Base-by-base conservation (phyloP, 2,797 vertebrate species). In the Spinibarbus caldwelli region DNA sequence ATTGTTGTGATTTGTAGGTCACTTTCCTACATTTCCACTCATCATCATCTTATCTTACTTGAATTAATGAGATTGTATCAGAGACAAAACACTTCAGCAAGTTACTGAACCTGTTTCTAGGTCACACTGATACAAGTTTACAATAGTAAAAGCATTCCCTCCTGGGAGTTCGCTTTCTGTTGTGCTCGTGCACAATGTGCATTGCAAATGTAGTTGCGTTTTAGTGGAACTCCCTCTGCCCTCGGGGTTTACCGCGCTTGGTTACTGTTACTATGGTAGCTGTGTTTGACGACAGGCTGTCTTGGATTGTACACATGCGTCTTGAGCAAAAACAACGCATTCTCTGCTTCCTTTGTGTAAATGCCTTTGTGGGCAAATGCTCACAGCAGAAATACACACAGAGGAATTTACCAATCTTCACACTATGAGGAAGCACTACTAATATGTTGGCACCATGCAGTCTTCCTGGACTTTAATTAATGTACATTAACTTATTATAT, bases 181-280 rank as follows among this genome's bases (percentile, higher is more conserved):
- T 59, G 52, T 62, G 68, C 52, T 9, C 21, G 5, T 82, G 49
- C 49, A 70, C 78, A 49, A 67, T 67, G n/a, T n/a, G n/a, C n/a
- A n/a, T n/a, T n/a, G n/a, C n/a, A n/a, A n/a, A n/a, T n/a, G 2
- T 29, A 31, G 82, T 36, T 67, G 64, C 2, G 19, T 57, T 87
- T 47, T 47, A 52, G 78, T 45, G 72, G 17, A 80, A 71, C 83
- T 62, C 59, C 71, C 45, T 79, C 43, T 29, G 70, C 73, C 77
- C 57, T 36, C 15, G 15, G 75, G 70, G 57, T 67, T 75, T 68
- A 67, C 41, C 15, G 19, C 38, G 26, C 78, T 31, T 85, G 14
- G 86, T 67, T 82, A 88, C 87, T 12, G 88, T 90, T 89, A 83
- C 87, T 88, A 87, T 80, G 86, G 78, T 81, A 21, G 9, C 45